phyloP scores from a whole-genome alignment of 2,888 invertebrate genomes.

The Trachelus troglodyta region DNA sequence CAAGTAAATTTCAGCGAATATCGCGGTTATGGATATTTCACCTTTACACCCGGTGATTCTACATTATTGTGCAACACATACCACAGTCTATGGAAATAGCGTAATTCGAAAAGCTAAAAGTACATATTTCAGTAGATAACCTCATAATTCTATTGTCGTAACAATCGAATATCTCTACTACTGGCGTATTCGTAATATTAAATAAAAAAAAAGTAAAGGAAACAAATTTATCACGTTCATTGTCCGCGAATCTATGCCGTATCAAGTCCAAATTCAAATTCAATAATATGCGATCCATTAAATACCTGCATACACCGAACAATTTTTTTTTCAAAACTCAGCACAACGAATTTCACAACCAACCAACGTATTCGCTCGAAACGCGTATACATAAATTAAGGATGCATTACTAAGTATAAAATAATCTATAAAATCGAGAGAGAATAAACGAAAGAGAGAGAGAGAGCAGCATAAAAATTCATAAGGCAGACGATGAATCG shows the following conservation, averaged over 20 bases:
- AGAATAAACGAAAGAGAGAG: slow-evolving; percentile 3
- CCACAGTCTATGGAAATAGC: neutral
- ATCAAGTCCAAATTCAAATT: neutral
- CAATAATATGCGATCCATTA: too few relatives aligned
- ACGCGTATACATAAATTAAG: neutral
- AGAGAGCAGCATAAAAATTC: neutral
- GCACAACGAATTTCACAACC: neutral
- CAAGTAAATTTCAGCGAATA: neutral
- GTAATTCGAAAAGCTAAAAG: neutral
- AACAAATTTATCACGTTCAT: neutral
- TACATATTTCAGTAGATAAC: neutral
- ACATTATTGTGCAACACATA: neutral
- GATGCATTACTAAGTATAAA: neutral
- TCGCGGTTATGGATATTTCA: neutral
- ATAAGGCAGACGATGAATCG: neutral
- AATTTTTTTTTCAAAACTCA: too few relatives aligned
- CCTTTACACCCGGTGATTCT: neutral
- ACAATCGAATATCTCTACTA: neutral
- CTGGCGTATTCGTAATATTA: neutral
- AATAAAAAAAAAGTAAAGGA: neutral
- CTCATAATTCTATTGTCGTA: neutral
- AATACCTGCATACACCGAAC: too few relatives aligned
- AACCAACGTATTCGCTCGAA: neutral
- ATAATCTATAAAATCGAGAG: neutral
- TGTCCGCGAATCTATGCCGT: neutral